phyloP scores from a whole-genome alignment of 2,888 invertebrate genomes.

The Alloplasta piceator region DNA sequence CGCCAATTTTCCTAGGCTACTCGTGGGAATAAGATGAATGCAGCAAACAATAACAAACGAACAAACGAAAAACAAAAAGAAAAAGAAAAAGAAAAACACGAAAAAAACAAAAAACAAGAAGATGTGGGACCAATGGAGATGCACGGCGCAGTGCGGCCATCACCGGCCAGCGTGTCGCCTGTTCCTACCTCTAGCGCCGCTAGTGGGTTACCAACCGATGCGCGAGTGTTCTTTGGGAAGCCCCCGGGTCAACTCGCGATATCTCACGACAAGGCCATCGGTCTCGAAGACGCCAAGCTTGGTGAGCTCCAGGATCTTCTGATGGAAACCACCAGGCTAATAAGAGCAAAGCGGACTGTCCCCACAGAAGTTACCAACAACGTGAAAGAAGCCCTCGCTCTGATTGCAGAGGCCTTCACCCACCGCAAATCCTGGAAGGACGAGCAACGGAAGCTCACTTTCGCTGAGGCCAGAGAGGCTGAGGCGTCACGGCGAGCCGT shows the following conservation, averaged over 20 bases:
- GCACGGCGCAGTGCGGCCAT: background rate
- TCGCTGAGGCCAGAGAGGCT: conserved; percentile 9
- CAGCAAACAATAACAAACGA: background rate
- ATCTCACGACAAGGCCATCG: conserved; percentile 37
- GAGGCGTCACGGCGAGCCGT: conserved; percentile 10
- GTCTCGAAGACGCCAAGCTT: conserved; percentile 38
- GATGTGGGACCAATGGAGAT: background rate
- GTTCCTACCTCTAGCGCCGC: background rate
- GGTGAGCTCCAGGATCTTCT: conserved; percentile 28
- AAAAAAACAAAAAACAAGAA: background rate
- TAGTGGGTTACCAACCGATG: conserved; percentile 6
- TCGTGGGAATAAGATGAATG: background rate
- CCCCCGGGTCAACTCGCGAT: conserved; percentile 14
- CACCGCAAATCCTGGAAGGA: conserved; percentile 40
- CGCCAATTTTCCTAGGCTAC: background rate
- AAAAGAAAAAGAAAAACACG: background rate
- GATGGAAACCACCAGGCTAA: conserved; percentile 9
- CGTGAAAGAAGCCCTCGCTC: conserved; percentile 36
- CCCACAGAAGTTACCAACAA: conserved; percentile 42
- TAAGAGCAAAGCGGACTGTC: conserved; percentile 35
- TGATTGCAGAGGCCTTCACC: conserved; percentile 18
- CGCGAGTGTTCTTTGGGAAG: background rate
- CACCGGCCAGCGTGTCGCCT: background rate
- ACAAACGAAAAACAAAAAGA: background rate
- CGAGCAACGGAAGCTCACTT: conserved; percentile 24